A percentile compares a stretch with the other conserved stretches of the same genome.
phyloP scores from a whole-genome alignment of 2,113 vertebrate species.

The Osmerus eperlanus region DNA sequence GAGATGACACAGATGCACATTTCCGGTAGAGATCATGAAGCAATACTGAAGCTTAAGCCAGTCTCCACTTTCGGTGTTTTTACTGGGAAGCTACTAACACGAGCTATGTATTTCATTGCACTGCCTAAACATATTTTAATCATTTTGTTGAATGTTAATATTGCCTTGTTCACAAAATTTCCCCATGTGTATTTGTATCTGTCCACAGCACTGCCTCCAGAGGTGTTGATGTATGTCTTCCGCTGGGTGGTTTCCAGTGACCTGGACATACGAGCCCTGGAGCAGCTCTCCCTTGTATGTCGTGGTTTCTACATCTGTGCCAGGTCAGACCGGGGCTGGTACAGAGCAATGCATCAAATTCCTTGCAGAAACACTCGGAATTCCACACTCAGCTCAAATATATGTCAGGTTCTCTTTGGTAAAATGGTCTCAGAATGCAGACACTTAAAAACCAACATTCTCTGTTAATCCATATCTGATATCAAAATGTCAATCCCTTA shows the following conservation, averaged over 20 bases:
- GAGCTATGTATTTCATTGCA: no score
- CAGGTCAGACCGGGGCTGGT: constrained; percentile 72
- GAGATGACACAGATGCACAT: constrained; percentile 86
- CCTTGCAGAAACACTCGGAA: background rate
- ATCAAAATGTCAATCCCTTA: no score
- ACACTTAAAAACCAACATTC: background rate
- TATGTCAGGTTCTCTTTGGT: no score
- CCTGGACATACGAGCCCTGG: constrained; percentile 90
- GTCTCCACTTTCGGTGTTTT: no score
- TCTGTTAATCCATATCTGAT: no score
- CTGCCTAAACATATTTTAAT: no score
- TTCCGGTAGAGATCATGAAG: constrained; percentile 74
- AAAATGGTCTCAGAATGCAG: background rate
- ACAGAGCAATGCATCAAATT: constrained; percentile 3
- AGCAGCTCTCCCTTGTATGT: constrained; percentile 92
- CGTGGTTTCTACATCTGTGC: constrained; percentile 97
- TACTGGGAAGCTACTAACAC: no score
- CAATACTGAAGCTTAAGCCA: no score
- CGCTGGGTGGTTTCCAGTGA: constrained; percentile 98
- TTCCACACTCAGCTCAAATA: no score
- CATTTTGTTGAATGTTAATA: background rate
- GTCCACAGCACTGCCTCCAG: constrained; percentile 82
- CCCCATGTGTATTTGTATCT: constrained; percentile 18
- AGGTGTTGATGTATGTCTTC: constrained; percentile 97
- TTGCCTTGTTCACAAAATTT: background rate